phyloP scores from a whole-genome alignment of 2,113 vertebrate genomes.

The Clarias batrachus region DNA sequence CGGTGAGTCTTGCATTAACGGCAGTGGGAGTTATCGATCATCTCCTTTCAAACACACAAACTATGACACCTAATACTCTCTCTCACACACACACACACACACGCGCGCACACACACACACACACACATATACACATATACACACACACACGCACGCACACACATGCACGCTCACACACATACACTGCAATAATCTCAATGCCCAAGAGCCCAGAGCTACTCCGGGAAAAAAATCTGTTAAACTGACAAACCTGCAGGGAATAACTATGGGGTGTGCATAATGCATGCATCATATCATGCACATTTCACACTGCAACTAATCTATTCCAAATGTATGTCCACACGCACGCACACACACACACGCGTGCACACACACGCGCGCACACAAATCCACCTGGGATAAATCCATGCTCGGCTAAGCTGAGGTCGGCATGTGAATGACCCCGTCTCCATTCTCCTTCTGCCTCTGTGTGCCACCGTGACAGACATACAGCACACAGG shows the following conservation, averaged over 20 bases:
- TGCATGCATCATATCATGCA: background rate
- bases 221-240: constrained; percentile 18
- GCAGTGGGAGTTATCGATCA: constrained; percentile 94
- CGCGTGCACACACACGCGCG: background rate
- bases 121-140: background rate
- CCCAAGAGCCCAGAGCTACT: constrained; percentile 13
- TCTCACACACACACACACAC: constrained; percentile 1
- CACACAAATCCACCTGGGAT: constrained; percentile 30
- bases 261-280: constrained; percentile 14
- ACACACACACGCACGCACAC: background rate
- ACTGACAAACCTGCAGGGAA: background rate
- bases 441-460: constrained; percentile 12
- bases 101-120: background rate
- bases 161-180: background rate
- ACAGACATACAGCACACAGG: constrained; percentile 38
- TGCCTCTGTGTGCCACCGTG: constrained; percentile 31
- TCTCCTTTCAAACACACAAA: constrained; percentile 44
- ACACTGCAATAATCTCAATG: constrained; percentile 37
- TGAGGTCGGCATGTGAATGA: constrained; percentile 34
- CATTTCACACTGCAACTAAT: background rate
- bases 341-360: background rate
- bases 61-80: constrained; percentile 17
- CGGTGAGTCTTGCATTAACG: constrained; percentile 76
- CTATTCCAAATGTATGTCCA: constrained; percentile 7
- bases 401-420: constrained; percentile 32